Conservation (phyloP, 2,113 vertebrate genomes). For the Nettapus auritus region DNA sequence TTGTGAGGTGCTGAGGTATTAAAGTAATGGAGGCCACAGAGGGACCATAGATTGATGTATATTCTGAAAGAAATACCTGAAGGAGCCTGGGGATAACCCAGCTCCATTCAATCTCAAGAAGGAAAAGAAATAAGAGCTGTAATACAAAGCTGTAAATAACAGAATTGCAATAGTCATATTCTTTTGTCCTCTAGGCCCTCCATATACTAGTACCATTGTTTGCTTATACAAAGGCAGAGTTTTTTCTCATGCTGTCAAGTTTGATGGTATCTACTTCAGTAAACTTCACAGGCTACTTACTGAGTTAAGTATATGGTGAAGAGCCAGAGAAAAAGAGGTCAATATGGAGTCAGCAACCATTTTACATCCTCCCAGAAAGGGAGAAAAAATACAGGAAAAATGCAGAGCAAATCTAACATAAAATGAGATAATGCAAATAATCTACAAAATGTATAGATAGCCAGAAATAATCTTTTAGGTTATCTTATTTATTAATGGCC, state of each 20-base stretch:
- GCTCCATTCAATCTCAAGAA: background rate
- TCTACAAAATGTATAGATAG: background rate
- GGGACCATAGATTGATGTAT: background rate
- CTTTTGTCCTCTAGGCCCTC: slow-evolving; percentile 36
- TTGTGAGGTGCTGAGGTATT: background rate
- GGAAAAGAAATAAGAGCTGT: slow-evolving; percentile 16
- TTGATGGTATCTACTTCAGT: slow-evolving; percentile 28
- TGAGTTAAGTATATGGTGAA: slow-evolving; percentile 49
- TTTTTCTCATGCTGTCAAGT: slow-evolving; percentile 37
- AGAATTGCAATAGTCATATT: slow-evolving; percentile 14
- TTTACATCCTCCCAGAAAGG: slow-evolving; percentile 9
- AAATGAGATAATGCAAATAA: background rate
- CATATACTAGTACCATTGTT: background rate
- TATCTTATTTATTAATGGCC: background rate
- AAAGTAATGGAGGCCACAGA: background rate
- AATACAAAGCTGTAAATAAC: slow-evolving; percentile 45
- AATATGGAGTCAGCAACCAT: slow-evolving; percentile 15
- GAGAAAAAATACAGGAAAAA: background rate
- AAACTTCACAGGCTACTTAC: slow-evolving; percentile 42
- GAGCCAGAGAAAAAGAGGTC: slow-evolving; percentile 30
- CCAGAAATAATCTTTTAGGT: background rate
- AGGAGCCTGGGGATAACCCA: background rate
- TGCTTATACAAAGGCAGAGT: slow-evolving; percentile 13
- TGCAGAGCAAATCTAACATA: background rate
- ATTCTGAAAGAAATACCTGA: slow-evolving; percentile 16